Base-by-base conservation (phyloP, 1,140 invertebrate species). In the Tribolium madens region DNA sequence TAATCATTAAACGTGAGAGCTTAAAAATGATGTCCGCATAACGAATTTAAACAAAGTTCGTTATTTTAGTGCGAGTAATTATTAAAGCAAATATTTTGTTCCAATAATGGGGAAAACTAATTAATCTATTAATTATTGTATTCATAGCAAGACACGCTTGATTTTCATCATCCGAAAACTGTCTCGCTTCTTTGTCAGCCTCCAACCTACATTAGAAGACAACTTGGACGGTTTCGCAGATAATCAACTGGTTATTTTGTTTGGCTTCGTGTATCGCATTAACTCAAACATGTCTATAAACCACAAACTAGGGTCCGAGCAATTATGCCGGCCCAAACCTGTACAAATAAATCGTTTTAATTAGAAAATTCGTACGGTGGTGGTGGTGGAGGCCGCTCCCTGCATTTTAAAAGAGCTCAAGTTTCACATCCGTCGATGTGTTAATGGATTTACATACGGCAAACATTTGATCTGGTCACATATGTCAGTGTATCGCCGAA, bases 341-440 rank as follows among this genome's bases (percentile, higher is more conserved):
- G 42, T 70, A 53, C 48, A 76, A 76, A 76, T 53, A 76, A 76
- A 76, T 76, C 75, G 64, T 70, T 76, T 76, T 64, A 76, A 64
- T 76, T 64, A 57, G 4, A 42, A 60, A 60, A 53, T 53, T 17
- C 15, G 50, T 14, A 53, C 50, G 18, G 7, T 6, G 10, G 2
- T 12, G 12, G 3, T 64, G 10, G 33, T 4, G 3, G 10, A 60
- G 18, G 9, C 50, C 57, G 57, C 57, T 33, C 57, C 57, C 57
- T 64, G 31, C 26, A 33, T 21, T 64, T 33, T 33, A 72, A 72
- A 26, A 31, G 7, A 57, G 21, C 21, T 74, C 52, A 17, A 9
- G 33, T 74, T 74, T 57, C 72, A 73, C 53, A 74, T 74, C 72
- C 72, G 72, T 15, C 50, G 17, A 31, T 73, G 71, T 60, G 72